Percentiles rank a stretch among this genome's conserved stretches.
Evolutionary conservation across 2,888 invertebrate genomes (phyloP).

Genomic region (Formica aserva): DNA sequence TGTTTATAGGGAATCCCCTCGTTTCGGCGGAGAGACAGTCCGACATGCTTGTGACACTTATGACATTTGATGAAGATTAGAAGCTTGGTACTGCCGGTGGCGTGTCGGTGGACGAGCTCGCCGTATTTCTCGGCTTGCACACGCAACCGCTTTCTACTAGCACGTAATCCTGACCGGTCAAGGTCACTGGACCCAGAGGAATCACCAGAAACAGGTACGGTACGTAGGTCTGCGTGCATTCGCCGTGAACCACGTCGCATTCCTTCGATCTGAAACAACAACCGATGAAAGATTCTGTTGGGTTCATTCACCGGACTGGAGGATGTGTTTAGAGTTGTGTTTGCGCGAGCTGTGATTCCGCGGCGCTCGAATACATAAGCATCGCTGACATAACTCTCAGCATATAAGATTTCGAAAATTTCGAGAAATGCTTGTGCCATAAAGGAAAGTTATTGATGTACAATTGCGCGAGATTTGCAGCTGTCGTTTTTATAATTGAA

Average conservation of each 20-base stretch:
- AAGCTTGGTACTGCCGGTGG: slow-evolving; percentile 80
- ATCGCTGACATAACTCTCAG: slow-evolving; percentile 22
- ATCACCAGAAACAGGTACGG: slow-evolving; percentile 96
- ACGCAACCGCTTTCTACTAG: slow-evolving; percentile 97
- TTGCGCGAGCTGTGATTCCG: not conserved
- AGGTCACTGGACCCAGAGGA: slow-evolving; percentile 95
- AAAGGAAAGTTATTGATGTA: not conserved
- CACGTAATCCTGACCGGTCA: slow-evolving; percentile 98
- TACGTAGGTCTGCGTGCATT: slow-evolving; percentile 96
- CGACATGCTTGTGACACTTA: slow-evolving; percentile 12
- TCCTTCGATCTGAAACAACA: slow-evolving; percentile 91
- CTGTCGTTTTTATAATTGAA: not conserved
- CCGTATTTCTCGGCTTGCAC: slow-evolving; percentile 89
- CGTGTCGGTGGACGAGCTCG: slow-evolving; percentile 73
- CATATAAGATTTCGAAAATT: not conserved
- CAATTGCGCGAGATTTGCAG: not conserved
- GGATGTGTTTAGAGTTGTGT: slow-evolving; percentile 27
- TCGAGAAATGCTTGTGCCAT: not conserved
- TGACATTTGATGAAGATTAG: slow-evolving; percentile 73
- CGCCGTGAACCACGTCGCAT: slow-evolving; percentile 95
- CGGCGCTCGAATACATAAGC: slow-evolving; percentile 18
- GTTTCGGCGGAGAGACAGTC: slow-evolving; percentile 3
- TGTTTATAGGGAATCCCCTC: slow-evolving; percentile 8
- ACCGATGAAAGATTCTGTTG: slow-evolving; percentile 37
- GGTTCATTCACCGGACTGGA: slow-evolving; percentile 47